These are phyloP conservation scores for Platanista minor DNA, from an alignment of 2,113 vertebrate genomes.

Conservation along the genomic window DNA sequence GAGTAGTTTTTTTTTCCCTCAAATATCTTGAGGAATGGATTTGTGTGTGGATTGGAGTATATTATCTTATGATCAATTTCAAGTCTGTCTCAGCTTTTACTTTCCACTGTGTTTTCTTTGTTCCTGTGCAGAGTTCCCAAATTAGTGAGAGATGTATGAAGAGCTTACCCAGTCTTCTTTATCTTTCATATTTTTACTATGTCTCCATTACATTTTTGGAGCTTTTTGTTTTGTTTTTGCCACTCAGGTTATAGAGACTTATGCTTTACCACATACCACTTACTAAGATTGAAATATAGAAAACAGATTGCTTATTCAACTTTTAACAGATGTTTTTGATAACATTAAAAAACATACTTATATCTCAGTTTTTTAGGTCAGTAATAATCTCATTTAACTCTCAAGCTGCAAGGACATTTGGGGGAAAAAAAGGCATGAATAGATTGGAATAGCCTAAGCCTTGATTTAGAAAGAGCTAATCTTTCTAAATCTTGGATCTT, in stretches of 20 bases:
- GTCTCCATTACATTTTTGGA: neutral
- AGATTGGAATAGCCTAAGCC: neutral
- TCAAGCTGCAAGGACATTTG: neutral
- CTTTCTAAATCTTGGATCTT: neutral
- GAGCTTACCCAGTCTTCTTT: neutral
- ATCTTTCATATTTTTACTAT: neutral
- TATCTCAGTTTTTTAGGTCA: neutral
- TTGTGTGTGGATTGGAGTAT: neutral
- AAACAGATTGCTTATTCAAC: neutral
- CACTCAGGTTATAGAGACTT: neutral
- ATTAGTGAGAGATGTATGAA: neutral
- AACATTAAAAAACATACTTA: neutral
- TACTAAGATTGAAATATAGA: neutral
- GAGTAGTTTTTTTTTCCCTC: rapidly evolving
- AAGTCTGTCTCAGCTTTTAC: neutral
- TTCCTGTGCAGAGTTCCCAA: neutral
- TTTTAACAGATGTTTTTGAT: neutral
- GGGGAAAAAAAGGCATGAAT: rapidly evolving
- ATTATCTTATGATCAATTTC: neutral
- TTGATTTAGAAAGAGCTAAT: neutral
- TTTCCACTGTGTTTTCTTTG: neutral
- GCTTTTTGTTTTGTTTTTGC: neutral
- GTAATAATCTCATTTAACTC: neutral
- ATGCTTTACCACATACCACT: neutral
- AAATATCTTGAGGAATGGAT: neutral